phyloP scores from a whole-genome alignment of 30 jellyfish, hydroid and myxozoan species.

The Aurelia sp. region DNA sequence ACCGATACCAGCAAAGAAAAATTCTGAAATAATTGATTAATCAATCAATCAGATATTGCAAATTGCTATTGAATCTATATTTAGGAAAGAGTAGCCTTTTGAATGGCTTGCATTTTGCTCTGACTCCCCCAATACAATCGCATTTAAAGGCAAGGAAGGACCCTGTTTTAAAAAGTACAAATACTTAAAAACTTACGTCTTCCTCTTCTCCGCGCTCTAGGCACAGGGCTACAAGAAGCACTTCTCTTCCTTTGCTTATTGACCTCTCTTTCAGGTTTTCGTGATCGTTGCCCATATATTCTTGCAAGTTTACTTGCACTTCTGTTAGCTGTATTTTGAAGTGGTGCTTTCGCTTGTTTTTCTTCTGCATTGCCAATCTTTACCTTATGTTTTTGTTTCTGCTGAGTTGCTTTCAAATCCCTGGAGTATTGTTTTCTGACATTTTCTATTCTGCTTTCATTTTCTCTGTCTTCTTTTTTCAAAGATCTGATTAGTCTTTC shows the following conservation, averaged over 20 bases:
- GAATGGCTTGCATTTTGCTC: too few species aligned
- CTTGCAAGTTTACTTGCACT: constrained; percentile 42
- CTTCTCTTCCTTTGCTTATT: constrained; percentile 79
- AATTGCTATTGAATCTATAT: too few species aligned
- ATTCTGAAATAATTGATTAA: too few species aligned
- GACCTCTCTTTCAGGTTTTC: constrained; percentile 15
- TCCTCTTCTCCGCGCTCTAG: constrained; percentile 64
- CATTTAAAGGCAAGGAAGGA: too few species aligned
- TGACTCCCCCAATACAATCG: too few species aligned
- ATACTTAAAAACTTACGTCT: constrained; percentile 75
- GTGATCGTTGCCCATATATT: constrained; percentile 51
- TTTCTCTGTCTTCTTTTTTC: constrained; percentile 51
- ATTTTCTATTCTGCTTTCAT: constrained; percentile 4
- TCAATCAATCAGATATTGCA: too few species aligned
- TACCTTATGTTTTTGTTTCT: neutral
- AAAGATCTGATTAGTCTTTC: constrained; percentile 41
- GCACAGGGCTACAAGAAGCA: constrained; percentile 92
- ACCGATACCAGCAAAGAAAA: too few species aligned
- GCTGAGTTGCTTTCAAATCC: constrained; percentile 16
- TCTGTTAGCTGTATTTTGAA: neutral
- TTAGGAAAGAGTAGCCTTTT: too few species aligned
- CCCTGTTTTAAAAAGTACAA: neutral
- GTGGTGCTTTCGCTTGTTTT: too few species aligned
- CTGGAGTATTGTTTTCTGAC: constrained; percentile 38
- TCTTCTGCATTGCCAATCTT: neutral